Conservation (phyloP, 2,888 invertebrate genomes). For the Brachyptera risi region DNA sequence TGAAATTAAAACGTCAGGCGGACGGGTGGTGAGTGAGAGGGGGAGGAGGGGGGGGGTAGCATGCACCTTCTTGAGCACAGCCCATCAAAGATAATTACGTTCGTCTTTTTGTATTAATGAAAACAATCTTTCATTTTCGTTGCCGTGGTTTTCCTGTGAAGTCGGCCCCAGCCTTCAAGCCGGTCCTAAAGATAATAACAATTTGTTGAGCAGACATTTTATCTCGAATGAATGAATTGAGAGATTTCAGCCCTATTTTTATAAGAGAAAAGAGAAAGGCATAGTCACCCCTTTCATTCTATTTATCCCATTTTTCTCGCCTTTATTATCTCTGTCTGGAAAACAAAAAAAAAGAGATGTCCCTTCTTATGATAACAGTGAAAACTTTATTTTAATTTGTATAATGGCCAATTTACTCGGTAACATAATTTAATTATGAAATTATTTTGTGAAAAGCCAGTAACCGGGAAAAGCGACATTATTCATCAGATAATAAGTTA, state of each 20-base stretch:
- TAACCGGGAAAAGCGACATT: not conserved
- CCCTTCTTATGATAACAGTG: slow-evolving; percentile 7
- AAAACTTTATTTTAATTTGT: slow-evolving; percentile 14
- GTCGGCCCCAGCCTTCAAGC: not conserved
- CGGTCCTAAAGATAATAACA: slow-evolving; percentile 1
- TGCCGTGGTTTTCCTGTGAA: not conserved
- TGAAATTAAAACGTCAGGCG: slow-evolving; percentile 33
- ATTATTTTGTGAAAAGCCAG: not conserved
- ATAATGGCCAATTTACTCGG: slow-evolving; percentile 19
- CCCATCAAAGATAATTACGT: slow-evolving; percentile 26
- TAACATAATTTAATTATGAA: slow-evolving; percentile 10
- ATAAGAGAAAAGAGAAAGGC: no score
- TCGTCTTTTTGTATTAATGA: slow-evolving; percentile 29
- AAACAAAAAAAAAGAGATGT: slow-evolving; percentile 18
- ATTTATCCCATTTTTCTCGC: slow-evolving; percentile 13
- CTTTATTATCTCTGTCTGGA: slow-evolving; percentile 12
- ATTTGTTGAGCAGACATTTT: slow-evolving; percentile 17
- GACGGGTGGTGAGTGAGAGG: not conserved
- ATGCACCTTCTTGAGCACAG: slow-evolving; percentile 26
- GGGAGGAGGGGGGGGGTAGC: slow-evolving; percentile 9
- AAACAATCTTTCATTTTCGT: slow-evolving; percentile 28
- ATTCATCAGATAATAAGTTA: not conserved
- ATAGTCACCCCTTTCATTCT: slow-evolving; percentile 1
- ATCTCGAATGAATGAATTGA: slow-evolving; percentile 20
- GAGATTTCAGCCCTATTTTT: slow-evolving; percentile 18